Base-by-base conservation (phyloP, 1,140 invertebrate genomes). In the Macrobrachium nipponense region DNA sequence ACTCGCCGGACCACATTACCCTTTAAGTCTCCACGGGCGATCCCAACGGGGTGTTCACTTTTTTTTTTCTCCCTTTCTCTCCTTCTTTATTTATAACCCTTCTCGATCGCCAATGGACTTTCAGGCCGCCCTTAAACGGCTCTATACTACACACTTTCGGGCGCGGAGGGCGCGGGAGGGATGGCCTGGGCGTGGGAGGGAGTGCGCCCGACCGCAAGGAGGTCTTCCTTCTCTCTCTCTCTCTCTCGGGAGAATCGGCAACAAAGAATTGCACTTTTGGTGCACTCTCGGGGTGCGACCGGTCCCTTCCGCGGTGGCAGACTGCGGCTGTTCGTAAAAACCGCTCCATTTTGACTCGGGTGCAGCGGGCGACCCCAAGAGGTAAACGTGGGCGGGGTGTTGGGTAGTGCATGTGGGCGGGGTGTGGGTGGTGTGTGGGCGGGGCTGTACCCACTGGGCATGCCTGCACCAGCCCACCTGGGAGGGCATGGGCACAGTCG, bases 281-380 rank as follows among this genome's bases (percentile, higher is more conserved):
- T 80, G 72, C 83, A 36, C 27, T 36, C 27, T 36, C 27, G 27
- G 27, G 27, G 83, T 86, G 83, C 58, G 83, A 51, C 58, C 76
- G 66, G 83, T 79, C 83, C 66, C 77, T 77, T 60, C 20, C 76
- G 76, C 73, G 64, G 64, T 36, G 77, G 76, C 66, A 86, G 83
- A 86, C 83, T 86, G 83, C 77, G 58, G 83, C 60, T n/a, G 70
- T 77, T 72, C 66, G 83, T 86, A 86, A 86, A 86, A 86, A 86
- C 83, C 83, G 60, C 77, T 72, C 75, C 83, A 86, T 86, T 86
- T 86, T 86, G 83, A 86, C 83, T 64, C 76, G 58, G 78, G 83
- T 86, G 76, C 77, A 86, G 83, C 66, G 62, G 83, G 83, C 83
- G 77, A 66, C 83, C 83, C 83, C 83, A 77, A 86, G 76, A 76